phyloP scores from a whole-genome alignment of 2,888 invertebrate species.

The Helleia helle region DNA sequence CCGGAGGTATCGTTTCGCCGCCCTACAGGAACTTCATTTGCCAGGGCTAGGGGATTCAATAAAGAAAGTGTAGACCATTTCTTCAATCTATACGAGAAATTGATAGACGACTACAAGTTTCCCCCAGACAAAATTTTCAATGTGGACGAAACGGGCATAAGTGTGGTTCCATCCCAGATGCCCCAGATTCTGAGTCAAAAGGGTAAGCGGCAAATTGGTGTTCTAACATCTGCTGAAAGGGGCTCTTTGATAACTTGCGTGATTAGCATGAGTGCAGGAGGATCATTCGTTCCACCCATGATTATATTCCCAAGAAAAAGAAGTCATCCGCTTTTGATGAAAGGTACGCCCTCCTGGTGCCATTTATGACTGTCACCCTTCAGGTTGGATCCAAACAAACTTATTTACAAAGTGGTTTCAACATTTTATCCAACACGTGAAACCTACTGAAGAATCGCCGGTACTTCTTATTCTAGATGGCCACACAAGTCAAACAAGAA shows the following conservation, averaged over 20 bases:
- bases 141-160: constrained; percentile 32
- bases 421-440: constrained; percentile 32
- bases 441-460: constrained; percentile 7
- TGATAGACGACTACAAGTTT: constrained; percentile 8
- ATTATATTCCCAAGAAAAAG: constrained; percentile 17
- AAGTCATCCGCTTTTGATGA: constrained; percentile 11
- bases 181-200: constrained; percentile 25
- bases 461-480: constrained; percentile 16
- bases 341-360: constrained; percentile 16
- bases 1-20: constrained; percentile 14
- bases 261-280: constrained; percentile 17
- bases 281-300: constrained; percentile 17
- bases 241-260: constrained; percentile 22
- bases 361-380: constrained; percentile 16
- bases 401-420: constrained; percentile 28
- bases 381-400: constrained; percentile 17
- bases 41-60: constrained; percentile 9
- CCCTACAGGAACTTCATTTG: constrained; percentile 11
- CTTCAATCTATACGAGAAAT: constrained; percentile 9
- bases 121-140: too few species aligned
- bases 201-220: constrained; percentile 29
- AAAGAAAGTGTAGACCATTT: constrained; percentile 12
- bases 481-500: constrained; percentile 14
- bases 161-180: constrained; percentile 26
- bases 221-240: constrained; percentile 29